Evolutionary conservation across 2,113 vertebrate species (phyloP).

Genomic region (Ceratotherium simum): DNA sequence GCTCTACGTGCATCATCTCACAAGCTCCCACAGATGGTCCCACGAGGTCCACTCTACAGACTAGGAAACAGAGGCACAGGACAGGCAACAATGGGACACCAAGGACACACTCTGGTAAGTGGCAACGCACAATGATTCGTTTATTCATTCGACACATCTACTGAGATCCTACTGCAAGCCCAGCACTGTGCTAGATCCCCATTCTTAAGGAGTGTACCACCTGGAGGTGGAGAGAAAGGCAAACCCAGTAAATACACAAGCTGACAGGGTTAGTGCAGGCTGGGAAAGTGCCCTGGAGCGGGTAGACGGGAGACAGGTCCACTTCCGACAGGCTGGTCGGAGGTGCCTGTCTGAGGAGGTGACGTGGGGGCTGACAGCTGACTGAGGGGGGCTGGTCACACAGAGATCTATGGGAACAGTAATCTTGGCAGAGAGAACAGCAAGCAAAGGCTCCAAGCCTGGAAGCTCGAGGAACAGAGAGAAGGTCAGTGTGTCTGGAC

Average conservation of each 20-base stretch:
- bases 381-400: fast-evolving
- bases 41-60: not conserved
- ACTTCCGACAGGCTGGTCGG: not conserved
- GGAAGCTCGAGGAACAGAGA: not conserved
- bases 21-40: not conserved
- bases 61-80: not conserved
- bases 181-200: fast-evolving
- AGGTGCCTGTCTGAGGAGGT: not conserved
- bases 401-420: not conserved
- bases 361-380: not conserved
- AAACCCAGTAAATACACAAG: fast-evolving
- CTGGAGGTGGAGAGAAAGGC: not conserved
- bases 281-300: not conserved
- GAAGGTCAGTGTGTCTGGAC: too few relatives aligned
- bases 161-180: not conserved
- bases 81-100: too few relatives aligned
- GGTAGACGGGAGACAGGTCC: not conserved
- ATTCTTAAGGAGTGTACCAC: not conserved
- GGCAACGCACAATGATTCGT: fast-evolving
- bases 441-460: not conserved
- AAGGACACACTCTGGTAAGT: not conserved
- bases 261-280: not conserved
- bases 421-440: not conserved
- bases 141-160: fast-evolving
- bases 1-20: not conserved